Base-by-base conservation (phyloP, 2,113 vertebrate genomes). In the Argyrosomus japonicus region DNA sequence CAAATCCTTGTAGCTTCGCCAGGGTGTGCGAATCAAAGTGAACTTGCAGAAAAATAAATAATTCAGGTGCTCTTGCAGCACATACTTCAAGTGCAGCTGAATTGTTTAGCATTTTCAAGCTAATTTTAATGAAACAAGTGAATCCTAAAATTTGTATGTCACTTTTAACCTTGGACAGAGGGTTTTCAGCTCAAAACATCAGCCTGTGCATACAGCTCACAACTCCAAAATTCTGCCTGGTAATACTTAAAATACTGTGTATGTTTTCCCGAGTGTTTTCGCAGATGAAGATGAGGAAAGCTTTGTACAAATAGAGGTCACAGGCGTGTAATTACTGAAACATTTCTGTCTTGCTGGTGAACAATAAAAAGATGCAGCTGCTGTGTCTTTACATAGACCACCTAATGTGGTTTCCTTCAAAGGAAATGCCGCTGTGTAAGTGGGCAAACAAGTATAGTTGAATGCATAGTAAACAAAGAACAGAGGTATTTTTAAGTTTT, bases 391-490 rank as follows among this genome's bases (percentile, higher is more conserved):
- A 67, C 62, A 75, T 67, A 68, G 67, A 75, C 45, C 58, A 56
- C 23, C 48, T 48, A 51, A 65, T 77, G 51, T 15, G 69, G 27
- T 32, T 76, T 80, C 50, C 29, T 73, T 67, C 17, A 48, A 51
- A 43, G 57, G 32, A 58, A 43, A 32, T 6, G 72, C n/a, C 27
- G 63, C 70, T n/a, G 58, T n/a, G 48, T 21, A 48, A 73, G 61
- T 65, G 45, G 36, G 45, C 53, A 77, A 79, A 79, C 69, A 79
- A 45, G 57, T 25, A 17, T 1, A 14, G 60, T 57, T 64, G 58
- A 23, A 43, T 82, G 27, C 62, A 73, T 69, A 75, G 86, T 80
- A 88, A 89, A 83, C 70, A 79, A 80, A 75, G 56, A 69, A 25
- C 12, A 43, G 19, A 68, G 23, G 21, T 84, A 71, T 75, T 77